Percentiles rank a stretch among this genome's conserved stretches.
phyloP scores from a whole-genome alignment of 2,888 invertebrate genomes.

The Beris chalybata region DNA sequence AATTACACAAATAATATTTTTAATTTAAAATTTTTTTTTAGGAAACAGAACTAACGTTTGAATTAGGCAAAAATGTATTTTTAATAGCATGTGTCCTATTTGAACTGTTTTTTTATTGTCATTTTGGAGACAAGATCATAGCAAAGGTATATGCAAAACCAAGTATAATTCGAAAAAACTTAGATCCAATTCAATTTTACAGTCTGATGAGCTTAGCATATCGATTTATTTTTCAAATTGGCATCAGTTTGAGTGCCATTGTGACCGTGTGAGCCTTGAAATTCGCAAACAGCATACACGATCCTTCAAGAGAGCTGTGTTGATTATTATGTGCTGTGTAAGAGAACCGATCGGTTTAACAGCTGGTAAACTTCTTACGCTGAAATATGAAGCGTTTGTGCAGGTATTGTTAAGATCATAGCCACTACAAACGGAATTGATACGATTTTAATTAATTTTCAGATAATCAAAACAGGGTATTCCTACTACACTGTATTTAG shows the following conservation, averaged over 20 bases:
- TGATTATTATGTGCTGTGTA: slow-evolving; percentile 21
- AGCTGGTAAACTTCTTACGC: slow-evolving; percentile 13
- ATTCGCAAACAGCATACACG: slow-evolving; percentile 5
- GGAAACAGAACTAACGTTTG: neutral
- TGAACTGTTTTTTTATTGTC: slow-evolving; percentile 62
- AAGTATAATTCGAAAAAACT: neutral
- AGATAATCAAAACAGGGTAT: slow-evolving; percentile 52
- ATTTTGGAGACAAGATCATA: slow-evolving; percentile 62
- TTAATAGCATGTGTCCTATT: slow-evolving; percentile 57
- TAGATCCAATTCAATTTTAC: neutral
- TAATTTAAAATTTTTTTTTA: too few relatives aligned
- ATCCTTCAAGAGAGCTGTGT: slow-evolving; percentile 1
- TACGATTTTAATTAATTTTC: slow-evolving; percentile 39
- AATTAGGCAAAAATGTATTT: slow-evolving; percentile 61
- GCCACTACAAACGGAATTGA: neutral
- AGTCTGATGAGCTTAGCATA: slow-evolving; percentile 11
- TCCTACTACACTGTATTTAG: slow-evolving; percentile 51
- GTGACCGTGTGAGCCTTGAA: neutral
- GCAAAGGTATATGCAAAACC: slow-evolving; percentile 54
- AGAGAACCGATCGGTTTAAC: slow-evolving; percentile 8
- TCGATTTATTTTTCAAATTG: slow-evolving; percentile 23
- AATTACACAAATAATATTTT: neutral
- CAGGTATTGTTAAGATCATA: neutral
- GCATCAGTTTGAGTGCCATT: slow-evolving; percentile 20
- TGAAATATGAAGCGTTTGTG: slow-evolving; percentile 22